Conservation (phyloP, 2,888 invertebrate species). For the Helicoverpa assulta region DNA sequence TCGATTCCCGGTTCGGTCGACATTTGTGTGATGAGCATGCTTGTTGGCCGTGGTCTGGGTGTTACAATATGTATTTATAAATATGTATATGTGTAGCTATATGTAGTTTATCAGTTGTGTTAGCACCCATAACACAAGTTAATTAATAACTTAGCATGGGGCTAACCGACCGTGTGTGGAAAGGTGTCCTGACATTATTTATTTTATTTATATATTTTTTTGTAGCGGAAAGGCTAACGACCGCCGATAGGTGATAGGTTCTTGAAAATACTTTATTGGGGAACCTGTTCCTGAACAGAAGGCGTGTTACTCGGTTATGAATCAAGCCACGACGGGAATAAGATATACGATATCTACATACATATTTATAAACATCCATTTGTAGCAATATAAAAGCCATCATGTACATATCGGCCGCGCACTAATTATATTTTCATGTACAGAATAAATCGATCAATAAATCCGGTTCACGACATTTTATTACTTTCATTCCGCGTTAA, state of each 20-base stretch:
- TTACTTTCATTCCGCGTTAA: conserved; percentile 60
- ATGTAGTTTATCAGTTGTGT: too few relatives aligned
- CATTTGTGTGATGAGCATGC: too few relatives aligned
- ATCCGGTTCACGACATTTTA: conserved; percentile 65
- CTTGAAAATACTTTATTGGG: conserved; percentile 88
- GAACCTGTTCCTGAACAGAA: conserved; percentile 84
- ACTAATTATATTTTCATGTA: conserved; percentile 71
- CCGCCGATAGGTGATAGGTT: conserved; percentile 82
- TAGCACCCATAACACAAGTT: too few relatives aligned
- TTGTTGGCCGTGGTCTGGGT: too few relatives aligned
- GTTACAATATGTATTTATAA: too few relatives aligned
- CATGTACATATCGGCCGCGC: conserved; percentile 53
- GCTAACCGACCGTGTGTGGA: too few relatives aligned
- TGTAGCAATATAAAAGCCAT: conserved; percentile 56
- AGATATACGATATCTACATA: conserved; percentile 69
- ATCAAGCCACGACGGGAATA: conserved; percentile 76
- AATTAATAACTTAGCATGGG: too few relatives aligned
- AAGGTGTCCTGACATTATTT: too few relatives aligned
- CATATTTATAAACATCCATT: conserved; percentile 65
- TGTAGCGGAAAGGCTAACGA: conserved; percentile 83
- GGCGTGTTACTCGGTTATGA: conserved; percentile 80
- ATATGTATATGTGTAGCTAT: too few relatives aligned
- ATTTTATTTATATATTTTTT: too few relatives aligned
- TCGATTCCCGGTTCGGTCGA: too few relatives aligned
- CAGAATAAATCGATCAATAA: conserved; percentile 68